These are phyloP conservation scores for Tichodroma muraria DNA, from an alignment of 2,113 vertebrate genomes.

Conservation along the genomic window DNA sequence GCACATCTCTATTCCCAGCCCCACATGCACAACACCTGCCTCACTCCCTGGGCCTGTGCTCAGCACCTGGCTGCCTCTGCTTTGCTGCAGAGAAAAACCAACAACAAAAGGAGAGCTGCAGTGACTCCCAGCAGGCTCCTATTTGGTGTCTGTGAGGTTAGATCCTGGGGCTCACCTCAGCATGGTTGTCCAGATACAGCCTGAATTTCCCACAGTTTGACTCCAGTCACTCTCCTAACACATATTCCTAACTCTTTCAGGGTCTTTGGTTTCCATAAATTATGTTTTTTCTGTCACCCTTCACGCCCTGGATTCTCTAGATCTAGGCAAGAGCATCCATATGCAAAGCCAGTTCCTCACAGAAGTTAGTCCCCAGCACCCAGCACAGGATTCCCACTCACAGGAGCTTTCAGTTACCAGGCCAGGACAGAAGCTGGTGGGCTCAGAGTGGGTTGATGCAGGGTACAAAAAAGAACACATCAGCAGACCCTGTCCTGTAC, in stretches of 20 bases:
- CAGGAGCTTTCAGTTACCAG: neutral
- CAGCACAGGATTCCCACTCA: neutral
- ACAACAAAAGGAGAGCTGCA: neutral
- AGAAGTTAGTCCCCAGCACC: neutral
- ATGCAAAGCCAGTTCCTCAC: neutral
- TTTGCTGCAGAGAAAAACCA: neutral
- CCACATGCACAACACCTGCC: rapidly evolving
- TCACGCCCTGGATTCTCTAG: neutral
- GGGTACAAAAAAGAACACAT: rapidly evolving
- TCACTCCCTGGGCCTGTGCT: neutral
- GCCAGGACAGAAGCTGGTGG: neutral
- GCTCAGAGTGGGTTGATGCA: neutral
- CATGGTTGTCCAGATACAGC: neutral
- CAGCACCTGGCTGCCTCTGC: neutral
- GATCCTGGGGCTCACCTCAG: neutral
- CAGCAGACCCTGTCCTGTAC: neutral
- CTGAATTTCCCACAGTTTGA: neutral
- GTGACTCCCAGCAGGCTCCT: neutral
- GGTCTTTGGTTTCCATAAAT: neutral
- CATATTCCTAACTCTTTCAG: neutral
- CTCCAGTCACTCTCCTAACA: neutral
- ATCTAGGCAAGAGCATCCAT: neutral
- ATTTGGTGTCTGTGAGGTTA: neutral
- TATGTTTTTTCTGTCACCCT: neutral
- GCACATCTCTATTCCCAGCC: neutral